phyloP scores from a whole-genome alignment of 1,140 invertebrate species.

The Fragariocoptes setiger region DNA sequence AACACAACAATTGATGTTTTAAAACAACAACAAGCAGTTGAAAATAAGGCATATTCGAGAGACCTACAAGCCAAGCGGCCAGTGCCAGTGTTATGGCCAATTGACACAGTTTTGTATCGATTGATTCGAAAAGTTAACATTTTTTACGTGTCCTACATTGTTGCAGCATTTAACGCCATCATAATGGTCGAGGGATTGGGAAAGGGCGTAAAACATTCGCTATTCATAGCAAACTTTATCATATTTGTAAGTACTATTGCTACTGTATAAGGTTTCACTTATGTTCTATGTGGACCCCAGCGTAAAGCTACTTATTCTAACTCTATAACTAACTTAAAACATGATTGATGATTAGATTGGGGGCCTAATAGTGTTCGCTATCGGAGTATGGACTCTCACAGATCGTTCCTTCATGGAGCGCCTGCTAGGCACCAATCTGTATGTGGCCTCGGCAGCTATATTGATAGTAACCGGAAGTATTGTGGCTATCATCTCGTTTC shows the following conservation, averaged over 20 bases:
- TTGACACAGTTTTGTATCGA: background rate
- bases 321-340: background rate
- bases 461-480: constrained; percentile 40
- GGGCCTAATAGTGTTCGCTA: constrained; percentile 33
- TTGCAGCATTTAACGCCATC: background rate
- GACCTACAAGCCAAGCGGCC: no score
- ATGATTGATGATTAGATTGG: constrained; percentile 27
- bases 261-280: background rate
- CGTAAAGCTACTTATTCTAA: no score
- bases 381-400: constrained; percentile 44
- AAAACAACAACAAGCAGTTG: no score
- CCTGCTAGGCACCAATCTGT: constrained; percentile 44
- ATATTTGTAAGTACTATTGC: constrained; percentile 17
- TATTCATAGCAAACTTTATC: constrained; percentile 17
- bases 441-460: constrained; percentile 33
- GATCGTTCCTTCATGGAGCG: constrained; percentile 49
- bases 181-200: constrained; percentile 16
- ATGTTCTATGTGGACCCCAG: no score
- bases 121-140: background rate
- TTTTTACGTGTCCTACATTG: background rate
- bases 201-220: constrained; percentile 17
- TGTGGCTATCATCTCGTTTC: constrained; percentile 38
- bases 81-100: no score
- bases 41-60: no score
- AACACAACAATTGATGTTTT: no score